These are phyloP conservation scores for Lacanobia oleracea DNA, from an alignment of 2,888 invertebrate species.

Conservation along the genomic window DNA sequence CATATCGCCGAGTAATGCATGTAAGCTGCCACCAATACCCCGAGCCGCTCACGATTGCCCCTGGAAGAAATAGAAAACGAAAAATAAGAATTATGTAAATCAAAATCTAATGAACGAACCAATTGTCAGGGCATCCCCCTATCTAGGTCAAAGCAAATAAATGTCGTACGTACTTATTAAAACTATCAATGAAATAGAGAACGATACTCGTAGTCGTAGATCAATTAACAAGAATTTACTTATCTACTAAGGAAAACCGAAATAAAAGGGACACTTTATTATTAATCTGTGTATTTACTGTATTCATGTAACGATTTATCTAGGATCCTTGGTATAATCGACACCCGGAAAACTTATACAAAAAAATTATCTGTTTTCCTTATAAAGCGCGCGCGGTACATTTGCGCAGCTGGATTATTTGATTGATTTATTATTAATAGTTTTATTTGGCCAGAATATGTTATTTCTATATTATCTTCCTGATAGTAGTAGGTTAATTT, in stretches of 20 bases:
- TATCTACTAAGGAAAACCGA: neutral
- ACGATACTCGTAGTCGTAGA: neutral
- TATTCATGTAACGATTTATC: slow-evolving; percentile 8
- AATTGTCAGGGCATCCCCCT: no score
- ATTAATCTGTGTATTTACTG: slow-evolving; percentile 2
- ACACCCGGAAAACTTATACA: slow-evolving; percentile 29
- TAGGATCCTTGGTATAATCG: slow-evolving; percentile 1
- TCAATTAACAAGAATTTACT: neutral
- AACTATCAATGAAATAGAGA: neutral
- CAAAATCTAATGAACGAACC: neutral
- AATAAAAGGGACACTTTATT: neutral
- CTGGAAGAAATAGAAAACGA: slow-evolving; percentile 81
- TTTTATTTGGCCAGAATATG: neutral
- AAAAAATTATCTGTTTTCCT: slow-evolving; percentile 19
- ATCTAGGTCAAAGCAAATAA: no score
- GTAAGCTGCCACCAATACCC: slow-evolving; percentile 97
- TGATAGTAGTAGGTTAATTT: neutral
- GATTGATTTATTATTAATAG: slow-evolving; percentile 6
- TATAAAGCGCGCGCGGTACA: neutral
- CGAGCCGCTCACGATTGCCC: slow-evolving; percentile 96
- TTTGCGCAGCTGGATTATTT: neutral
- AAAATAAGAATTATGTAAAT: neutral
- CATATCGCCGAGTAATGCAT: slow-evolving; percentile 98
- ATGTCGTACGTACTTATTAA: neutral
- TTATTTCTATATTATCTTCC: neutral